phyloP scores from a whole-genome alignment of 2,113 vertebrate species.

The Odontophorus gujanensis region DNA sequence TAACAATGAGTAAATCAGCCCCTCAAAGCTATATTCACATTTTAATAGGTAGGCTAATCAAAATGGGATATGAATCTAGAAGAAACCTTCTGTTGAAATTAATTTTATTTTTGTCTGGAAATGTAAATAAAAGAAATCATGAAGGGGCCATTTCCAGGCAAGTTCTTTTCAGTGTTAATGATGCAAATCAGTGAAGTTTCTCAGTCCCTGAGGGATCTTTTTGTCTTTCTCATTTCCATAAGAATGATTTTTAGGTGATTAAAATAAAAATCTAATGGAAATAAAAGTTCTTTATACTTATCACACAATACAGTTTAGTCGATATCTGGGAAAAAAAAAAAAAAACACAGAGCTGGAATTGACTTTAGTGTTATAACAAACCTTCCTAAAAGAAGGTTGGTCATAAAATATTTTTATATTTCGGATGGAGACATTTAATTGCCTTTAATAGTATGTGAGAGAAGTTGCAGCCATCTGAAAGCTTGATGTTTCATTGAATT shows the following conservation, averaged over 20 bases:
- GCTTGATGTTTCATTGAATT: constrained; percentile 20
- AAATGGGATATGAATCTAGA: constrained; percentile 12
- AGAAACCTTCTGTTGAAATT: constrained; percentile 18
- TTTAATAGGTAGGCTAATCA: constrained; percentile 13
- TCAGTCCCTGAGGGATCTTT: constrained; percentile 68
- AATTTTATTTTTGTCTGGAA: constrained; percentile 57
- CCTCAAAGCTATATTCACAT: not conserved
- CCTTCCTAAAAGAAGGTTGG: not conserved
- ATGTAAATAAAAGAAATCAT: constrained; percentile 28
- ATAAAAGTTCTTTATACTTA: constrained; percentile 62
- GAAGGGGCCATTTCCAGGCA: constrained; percentile 47
- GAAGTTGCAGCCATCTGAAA: not conserved
- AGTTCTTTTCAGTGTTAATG: constrained; percentile 64
- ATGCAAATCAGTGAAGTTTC: constrained; percentile 64
- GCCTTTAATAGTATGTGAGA: not conserved
- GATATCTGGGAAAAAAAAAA: not conserved
- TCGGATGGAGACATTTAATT: constrained; percentile 50
- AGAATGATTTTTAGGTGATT: constrained; percentile 71
- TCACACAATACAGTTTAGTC: constrained; percentile 46
- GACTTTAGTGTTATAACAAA: constrained; percentile 38
- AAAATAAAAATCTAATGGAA: constrained; percentile 71
- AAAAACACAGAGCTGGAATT: not conserved
- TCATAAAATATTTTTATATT: constrained; percentile 46
- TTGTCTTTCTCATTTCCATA: constrained; percentile 75
- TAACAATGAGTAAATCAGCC: constrained; percentile 28